Percentiles rank a stretch among this genome's conserved stretches.
Evolutionary conservation across 2,113 vertebrate species (phyloP).

Genomic region (Salvelinus sp.): DNA sequence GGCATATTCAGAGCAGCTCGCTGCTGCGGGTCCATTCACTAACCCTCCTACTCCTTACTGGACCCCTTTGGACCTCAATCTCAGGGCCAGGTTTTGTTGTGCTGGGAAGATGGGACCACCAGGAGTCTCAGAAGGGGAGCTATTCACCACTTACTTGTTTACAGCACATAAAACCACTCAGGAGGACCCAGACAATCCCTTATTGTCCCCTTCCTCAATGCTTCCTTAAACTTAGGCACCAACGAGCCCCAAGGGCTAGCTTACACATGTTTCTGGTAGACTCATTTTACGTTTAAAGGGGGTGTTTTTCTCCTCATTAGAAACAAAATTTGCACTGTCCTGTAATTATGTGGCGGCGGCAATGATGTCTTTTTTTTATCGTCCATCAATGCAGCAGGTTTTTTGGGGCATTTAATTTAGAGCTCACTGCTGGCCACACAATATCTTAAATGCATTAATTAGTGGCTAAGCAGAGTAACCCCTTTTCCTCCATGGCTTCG

Average conservation of each 20-base stretch:
- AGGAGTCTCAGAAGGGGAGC: slow-evolving; percentile 87
- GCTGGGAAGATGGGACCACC: slow-evolving; percentile 91
- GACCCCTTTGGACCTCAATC: slow-evolving; percentile 65
- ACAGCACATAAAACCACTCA: slow-evolving; percentile 82
- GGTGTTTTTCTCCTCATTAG: slow-evolving; percentile 88
- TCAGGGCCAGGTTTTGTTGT: slow-evolving; percentile 81
- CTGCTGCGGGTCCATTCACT: slow-evolving; percentile 77
- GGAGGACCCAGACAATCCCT: slow-evolving; percentile 85
- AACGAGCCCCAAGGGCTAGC: slow-evolving; percentile 82
- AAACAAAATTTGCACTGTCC: slow-evolving; percentile 87
- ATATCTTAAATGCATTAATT: slow-evolving; percentile 91
- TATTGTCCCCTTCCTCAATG: slow-evolving; percentile 82
- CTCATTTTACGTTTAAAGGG: slow-evolving; percentile 77
- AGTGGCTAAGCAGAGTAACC: slow-evolving; percentile 88
- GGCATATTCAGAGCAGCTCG: slow-evolving; percentile 69
- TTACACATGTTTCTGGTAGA: slow-evolving; percentile 66
- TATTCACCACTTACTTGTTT: slow-evolving; percentile 93
- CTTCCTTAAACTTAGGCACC: slow-evolving; percentile 85
- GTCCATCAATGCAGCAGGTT: slow-evolving; percentile 79
- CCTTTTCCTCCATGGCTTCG: slow-evolving; percentile 85
- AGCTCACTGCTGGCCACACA: slow-evolving; percentile 78
- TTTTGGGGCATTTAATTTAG: slow-evolving; percentile 96
- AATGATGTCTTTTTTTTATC: slow-evolving; percentile 85
- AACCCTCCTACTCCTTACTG: slow-evolving; percentile 72
- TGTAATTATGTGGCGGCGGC: slow-evolving; percentile 86